Evolutionary conservation across 2,888 invertebrate species (phyloP), one percentile per base, ranked within the genome.

Genomic region (Apodemia mormo): DNA sequence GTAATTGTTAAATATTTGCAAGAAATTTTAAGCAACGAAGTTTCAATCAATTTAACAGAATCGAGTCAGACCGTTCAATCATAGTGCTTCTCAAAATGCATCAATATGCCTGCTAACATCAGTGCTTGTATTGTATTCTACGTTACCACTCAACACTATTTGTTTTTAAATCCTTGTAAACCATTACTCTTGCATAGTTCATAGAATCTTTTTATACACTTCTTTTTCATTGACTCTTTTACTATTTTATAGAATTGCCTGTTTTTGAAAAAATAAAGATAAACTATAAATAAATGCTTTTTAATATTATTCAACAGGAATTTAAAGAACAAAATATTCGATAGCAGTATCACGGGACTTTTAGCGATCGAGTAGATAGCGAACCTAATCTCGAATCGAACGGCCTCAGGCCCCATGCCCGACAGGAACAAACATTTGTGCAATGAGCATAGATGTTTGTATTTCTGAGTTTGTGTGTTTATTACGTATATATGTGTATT

Each of bases 151-250:
- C 74, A 75, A 70, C 56, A 71, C 37, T 76, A 78, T 88, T 90
- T 88, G 85, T 88, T 82, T 85, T 79, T 84, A 83, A 83, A 80
- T 85, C 91, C 89, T 79, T 87, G 88, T 74, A 84, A 78, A 79
- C 89, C 88, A 77, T 82, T 88, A 83, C 77, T 80, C 78, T 86
- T 84, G 88, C 87, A 89, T 77, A 92, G 82, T 76, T 92, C 88
- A 87, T 85, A 87, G 86, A 89, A 89, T 74, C 84, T 86, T 82
- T 79, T 85, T 79, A 89, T 80, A 83, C 79, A 86, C 83, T 87
- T 88, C 86, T 86, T 88, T 89, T 85, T 89, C 84, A 89, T 89
- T 77, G 89, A 85, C 73, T 91, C 90, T 88, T 80, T 91, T 86
- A 88, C 87, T 82, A 91, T 74, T 79, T 82, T 91, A 90, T 85